Evolutionary conservation across 2,113 vertebrate genomes (phyloP).

Genomic region (Pachypanchax playfairii): DNA sequence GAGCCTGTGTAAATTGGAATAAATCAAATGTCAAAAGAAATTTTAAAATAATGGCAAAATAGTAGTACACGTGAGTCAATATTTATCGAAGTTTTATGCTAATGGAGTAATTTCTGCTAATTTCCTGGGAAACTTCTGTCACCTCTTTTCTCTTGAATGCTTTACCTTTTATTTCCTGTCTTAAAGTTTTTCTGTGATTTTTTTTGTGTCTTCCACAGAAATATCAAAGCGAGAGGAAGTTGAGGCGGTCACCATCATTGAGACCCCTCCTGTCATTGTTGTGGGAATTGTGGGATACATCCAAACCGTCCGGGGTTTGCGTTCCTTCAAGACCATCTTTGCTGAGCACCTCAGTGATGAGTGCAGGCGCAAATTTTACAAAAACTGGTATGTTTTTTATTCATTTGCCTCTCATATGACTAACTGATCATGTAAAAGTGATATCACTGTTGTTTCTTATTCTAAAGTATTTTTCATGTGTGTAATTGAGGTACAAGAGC

Average conservation of each 20-base stretch:
- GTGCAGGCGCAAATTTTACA: conserved; percentile 95
- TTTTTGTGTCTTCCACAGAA: conserved; percentile 81
- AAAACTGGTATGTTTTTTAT: conserved; percentile 83
- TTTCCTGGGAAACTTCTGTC: too few species aligned
- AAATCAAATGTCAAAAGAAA: too few species aligned
- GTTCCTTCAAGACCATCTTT: conserved; percentile 93
- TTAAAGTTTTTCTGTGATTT: background rate
- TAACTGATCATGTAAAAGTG: background rate
- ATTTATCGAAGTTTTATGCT: too few species aligned
- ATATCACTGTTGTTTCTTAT: background rate
- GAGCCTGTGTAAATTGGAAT: too few species aligned
- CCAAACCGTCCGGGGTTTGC: conserved; percentile 87
- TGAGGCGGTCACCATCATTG: conserved; percentile 92
- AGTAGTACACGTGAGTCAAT: too few species aligned
- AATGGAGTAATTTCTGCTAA: too few species aligned
- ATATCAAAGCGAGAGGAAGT: conserved; percentile 96
- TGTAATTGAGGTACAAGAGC: conserved; percentile 94
- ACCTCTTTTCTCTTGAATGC: too few species aligned
- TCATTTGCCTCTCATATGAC: background rate
- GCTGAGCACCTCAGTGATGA: conserved; percentile 97
- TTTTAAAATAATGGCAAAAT: too few species aligned
- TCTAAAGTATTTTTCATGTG: conserved; percentile 58
- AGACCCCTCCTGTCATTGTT: conserved; percentile 93
- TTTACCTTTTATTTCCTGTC: too few species aligned
- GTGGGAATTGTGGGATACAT: conserved; percentile 93